Percentiles rank a stretch among this genome's conserved stretches.
These are phyloP conservation scores for Drosophila tsacasi DNA, from an alignment of 1,140 invertebrate species.

Conservation along the genomic window DNA sequence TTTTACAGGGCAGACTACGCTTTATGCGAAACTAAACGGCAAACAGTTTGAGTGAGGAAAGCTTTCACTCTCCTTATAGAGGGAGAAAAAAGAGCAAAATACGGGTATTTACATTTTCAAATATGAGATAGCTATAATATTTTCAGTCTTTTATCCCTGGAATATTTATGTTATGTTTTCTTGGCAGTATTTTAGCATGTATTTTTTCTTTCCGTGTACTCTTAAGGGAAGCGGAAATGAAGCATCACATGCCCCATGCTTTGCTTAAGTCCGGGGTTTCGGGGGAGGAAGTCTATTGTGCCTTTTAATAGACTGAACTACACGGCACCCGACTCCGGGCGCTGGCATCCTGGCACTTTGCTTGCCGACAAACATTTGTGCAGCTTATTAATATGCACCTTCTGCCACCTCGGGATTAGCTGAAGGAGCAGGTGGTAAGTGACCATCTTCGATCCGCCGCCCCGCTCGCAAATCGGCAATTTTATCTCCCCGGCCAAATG, in stretches of 20 bases:
- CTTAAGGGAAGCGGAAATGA: slow-evolving; percentile 40
- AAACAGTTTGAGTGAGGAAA: slow-evolving; percentile 74
- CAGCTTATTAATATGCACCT: slow-evolving; percentile 73
- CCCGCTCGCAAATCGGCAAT: slow-evolving; percentile 59
- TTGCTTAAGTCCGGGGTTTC: background rate
- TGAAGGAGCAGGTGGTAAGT: slow-evolving; percentile 41
- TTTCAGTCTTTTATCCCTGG: background rate
- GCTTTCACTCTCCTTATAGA: slow-evolving; percentile 42
- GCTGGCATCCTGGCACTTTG: slow-evolving; percentile 52
- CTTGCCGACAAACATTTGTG: slow-evolving; percentile 74
- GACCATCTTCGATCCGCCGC: background rate
- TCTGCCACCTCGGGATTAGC: slow-evolving; percentile 38
- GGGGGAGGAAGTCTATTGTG: slow-evolving; percentile 59
- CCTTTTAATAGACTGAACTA: slow-evolving; percentile 74
- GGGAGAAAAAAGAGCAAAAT: background rate
- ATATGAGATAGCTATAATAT: background rate
- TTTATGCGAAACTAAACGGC: slow-evolving; percentile 77
- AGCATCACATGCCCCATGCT: slow-evolving; percentile 39
- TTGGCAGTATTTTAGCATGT: background rate
- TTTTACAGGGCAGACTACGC: slow-evolving; percentile 63
- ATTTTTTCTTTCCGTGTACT: slow-evolving; percentile 2
- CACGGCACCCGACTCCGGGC: slow-evolving; percentile 36
- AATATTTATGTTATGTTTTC: background rate
- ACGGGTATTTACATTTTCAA: no score
- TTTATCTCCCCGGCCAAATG: slow-evolving; percentile 70